Percentiles rank a stretch among this genome's conserved stretches.
Evolutionary conservation across 2,888 invertebrate species (phyloP).

Genomic region (Serrognathus titanus): DNA sequence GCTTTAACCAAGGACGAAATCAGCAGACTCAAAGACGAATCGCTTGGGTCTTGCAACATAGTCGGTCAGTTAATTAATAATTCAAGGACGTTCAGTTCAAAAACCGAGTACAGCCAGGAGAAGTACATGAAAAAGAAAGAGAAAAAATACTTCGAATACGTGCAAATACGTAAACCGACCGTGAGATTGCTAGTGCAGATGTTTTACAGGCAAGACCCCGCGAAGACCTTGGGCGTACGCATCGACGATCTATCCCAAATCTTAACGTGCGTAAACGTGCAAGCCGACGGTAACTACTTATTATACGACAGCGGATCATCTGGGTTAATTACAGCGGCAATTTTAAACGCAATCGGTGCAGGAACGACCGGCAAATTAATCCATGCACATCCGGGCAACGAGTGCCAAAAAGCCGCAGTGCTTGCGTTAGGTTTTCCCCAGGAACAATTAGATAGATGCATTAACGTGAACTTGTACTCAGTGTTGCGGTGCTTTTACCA

Average conservation of each 20-base stretch:
- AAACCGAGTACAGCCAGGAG: conserved; percentile 90
- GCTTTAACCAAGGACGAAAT: conserved; percentile 81
- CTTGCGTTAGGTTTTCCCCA: conserved; percentile 75
- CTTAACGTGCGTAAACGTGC: conserved; percentile 76
- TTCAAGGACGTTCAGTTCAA: conserved; percentile 83
- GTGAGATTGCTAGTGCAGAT: conserved; percentile 80
- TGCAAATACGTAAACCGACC: conserved; percentile 76
- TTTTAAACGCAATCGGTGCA: conserved; percentile 73
- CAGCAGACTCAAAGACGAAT: conserved; percentile 69
- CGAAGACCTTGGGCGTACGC: conserved; percentile 72
- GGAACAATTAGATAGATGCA: conserved; percentile 66
- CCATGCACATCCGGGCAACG: conserved; percentile 78
- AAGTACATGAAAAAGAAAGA: conserved; percentile 95
- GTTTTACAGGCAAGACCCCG: conserved; percentile 75
- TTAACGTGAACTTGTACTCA: conserved; percentile 74
- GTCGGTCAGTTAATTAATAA: conserved; percentile 85
- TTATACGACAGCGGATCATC: conserved; percentile 87
- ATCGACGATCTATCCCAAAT: conserved; percentile 89
- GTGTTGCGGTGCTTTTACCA: conserved; percentile 68
- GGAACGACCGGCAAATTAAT: conserved; percentile 63
- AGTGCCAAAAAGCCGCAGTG: conserved; percentile 74
- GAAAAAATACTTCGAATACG: conserved; percentile 84
- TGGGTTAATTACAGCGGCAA: conserved; percentile 78
- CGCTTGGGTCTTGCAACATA: conserved; percentile 76
- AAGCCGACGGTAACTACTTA: conserved; percentile 71